Evolutionary conservation across 2,113 vertebrate genomes (phyloP), one percentile per base, ranked within the genome.

Genomic region (Albula glossodonta): DNA sequence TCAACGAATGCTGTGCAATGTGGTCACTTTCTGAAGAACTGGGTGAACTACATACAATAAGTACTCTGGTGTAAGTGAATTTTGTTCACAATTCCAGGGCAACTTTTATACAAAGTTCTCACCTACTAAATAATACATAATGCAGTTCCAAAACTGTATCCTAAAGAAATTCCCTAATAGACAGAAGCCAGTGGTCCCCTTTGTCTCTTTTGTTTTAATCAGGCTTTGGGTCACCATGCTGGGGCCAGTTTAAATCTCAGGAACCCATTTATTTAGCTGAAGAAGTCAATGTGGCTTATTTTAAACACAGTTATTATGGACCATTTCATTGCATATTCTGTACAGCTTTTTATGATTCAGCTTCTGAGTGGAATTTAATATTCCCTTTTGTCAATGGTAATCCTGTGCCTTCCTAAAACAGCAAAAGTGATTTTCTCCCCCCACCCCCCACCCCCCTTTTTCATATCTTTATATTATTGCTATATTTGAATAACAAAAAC

Each of bases 351-450:
- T 81, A 82, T 17, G 80, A 78, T 82, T 74, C 25, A 11, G 50
- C 66, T 78, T 82, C 51, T 49, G 25, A 56, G 51, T 3, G 12
- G 81, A 25, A 77, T 60, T 86, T 70, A 83, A 60, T 86, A 78
- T 82, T 78, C 81, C 52, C 81, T 77, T 86, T 86, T 86, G 51
- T 86, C 81, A 82, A 8, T 53, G 63, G 51, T 86, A 86, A 86
- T 78, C 63, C 81, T 48, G 81, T 78, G 70, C n/a, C 80, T 82
- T 83, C 66, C 57, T 83, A 83, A 86, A 86, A 78, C 81, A 83
- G 50, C 1, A 31, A 82, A 83, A 57, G 81, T 82, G 31, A 82
- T 53, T 66, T 80, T 53, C 17, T 11, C 3, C 51, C 12, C 66
- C 83, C 1, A n/a, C 12, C 4, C 2, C 10, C 51, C 5, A 1